These are phyloP conservation scores for Balaenoptera acutorostrata DNA, from an alignment of 2,113 vertebrate species.

Conservation along the genomic window DNA sequence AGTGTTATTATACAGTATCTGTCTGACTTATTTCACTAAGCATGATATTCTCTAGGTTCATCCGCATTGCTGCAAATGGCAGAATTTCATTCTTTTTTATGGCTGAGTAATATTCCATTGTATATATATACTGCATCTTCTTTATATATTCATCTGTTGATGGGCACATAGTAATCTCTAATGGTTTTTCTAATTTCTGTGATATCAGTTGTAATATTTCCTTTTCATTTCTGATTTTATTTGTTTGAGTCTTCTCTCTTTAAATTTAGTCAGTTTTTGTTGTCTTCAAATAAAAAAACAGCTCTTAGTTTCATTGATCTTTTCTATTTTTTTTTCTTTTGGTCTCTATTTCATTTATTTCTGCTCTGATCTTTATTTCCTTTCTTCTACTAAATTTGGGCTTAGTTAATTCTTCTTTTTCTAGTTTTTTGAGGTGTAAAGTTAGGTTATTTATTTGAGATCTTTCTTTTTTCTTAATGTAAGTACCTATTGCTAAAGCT, in stretches of 20 bases:
- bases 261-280: not conserved
- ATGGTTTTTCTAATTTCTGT: not conserved
- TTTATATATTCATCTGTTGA: not conserved
- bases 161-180: not conserved
- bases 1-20: not conserved
- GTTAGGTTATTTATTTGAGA: not conserved
- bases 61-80: not conserved
- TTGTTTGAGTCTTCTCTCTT: not conserved
- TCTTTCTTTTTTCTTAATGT: not conserved
- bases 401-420: not conserved
- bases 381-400: not conserved
- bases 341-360: not conserved
- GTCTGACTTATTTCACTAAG: not conserved
- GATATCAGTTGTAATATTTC: not conserved
- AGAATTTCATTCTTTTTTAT: not conserved
- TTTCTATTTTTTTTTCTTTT: not conserved
- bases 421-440: not conserved
- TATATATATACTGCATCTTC: not conserved
- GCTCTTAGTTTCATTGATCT: not conserved
- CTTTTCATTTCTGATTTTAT: not conserved
- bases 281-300: not conserved
- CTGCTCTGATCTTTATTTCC: not conserved
- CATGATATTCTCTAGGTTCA: not conserved
- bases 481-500: not conserved
- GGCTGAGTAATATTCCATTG: not conserved